Conservation (phyloP, 2,797 vertebrate genomes). For the Brachyrhaphis roseni region DNA sequence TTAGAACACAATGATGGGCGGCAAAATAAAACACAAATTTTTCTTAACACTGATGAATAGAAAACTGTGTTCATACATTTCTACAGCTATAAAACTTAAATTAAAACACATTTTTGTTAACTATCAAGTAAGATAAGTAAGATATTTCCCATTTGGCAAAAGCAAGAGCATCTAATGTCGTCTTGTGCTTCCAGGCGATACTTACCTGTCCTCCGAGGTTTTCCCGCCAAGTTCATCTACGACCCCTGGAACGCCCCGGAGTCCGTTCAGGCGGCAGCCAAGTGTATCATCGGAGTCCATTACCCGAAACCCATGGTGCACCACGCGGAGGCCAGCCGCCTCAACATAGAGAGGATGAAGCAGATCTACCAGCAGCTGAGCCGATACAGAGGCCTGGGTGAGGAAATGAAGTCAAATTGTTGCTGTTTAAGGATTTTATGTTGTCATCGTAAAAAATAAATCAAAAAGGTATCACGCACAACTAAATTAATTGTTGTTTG, state of each 20-base stretch:
- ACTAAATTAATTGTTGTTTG: neutral
- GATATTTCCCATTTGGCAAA: conserved; percentile 12
- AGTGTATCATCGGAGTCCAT: conserved; percentile 80
- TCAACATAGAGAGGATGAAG: conserved; percentile 87
- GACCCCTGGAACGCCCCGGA: conserved; percentile 84
- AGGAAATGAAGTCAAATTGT: neutral
- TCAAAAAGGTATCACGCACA: neutral
- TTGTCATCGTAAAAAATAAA: neutral
- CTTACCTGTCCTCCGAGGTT: conserved; percentile 82
- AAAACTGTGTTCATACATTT: neutral
- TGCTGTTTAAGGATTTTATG: neutral
- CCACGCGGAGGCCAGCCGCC: conserved; percentile 81
- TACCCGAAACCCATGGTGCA: conserved; percentile 85
- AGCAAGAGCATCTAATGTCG: conserved; percentile 68
- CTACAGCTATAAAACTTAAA: neutral
- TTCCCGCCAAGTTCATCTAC: conserved; percentile 84
- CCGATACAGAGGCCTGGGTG: conserved; percentile 82
- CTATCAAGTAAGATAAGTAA: neutral
- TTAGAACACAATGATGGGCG: conserved; percentile 24
- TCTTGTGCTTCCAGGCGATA: conserved; percentile 81
- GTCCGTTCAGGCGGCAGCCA: conserved; percentile 77
- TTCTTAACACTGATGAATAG: neutral
- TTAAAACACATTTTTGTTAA: neutral
- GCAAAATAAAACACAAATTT: conserved; percentile 6
- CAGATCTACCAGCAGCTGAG: conserved; percentile 86